Evolutionary conservation across 2,113 vertebrate species (phyloP).

Genomic region (Saccopteryx bilineata): DNA sequence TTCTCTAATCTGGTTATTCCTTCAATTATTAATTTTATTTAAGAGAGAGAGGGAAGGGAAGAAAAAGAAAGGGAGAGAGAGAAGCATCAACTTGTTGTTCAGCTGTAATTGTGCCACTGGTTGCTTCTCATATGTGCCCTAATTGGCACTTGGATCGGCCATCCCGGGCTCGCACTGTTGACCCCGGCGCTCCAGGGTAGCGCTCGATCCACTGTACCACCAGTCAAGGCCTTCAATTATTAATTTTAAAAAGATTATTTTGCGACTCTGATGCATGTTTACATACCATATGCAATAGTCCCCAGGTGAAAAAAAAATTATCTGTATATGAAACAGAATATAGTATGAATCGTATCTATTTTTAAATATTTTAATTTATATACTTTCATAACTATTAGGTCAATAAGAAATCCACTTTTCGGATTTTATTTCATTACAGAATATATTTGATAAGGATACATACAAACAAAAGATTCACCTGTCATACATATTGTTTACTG

Average conservation of each 20-base stretch:
- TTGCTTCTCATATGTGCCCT: too few relatives aligned
- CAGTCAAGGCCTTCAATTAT: background rate
- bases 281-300: accelerated
- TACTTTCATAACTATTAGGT: constrained; percentile 62
- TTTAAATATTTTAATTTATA: constrained; percentile 77
- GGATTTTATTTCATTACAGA: constrained; percentile 78
- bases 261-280: background rate
- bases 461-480: constrained; percentile 72
- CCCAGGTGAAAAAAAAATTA: background rate
- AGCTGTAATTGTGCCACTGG: too few relatives aligned
- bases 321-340: constrained; percentile 41
- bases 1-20: background rate
- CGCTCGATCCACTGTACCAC: too few relatives aligned
- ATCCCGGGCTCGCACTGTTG: too few relatives aligned
- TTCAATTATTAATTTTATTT: background rate
- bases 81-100: too few relatives aligned
- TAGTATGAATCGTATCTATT: constrained; percentile 26
- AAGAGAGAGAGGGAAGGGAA: too few relatives aligned
- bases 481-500: constrained; percentile 81
- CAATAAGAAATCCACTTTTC: constrained; percentile 72
- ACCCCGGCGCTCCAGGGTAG: too few relatives aligned
- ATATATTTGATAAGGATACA: constrained; percentile 77
- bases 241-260: background rate
- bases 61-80: too few relatives aligned
- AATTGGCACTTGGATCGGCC: too few relatives aligned